These are phyloP conservation scores for Nannobrachium achirus DNA, from an alignment of 2,113 vertebrate species.

Conservation along the genomic window DNA sequence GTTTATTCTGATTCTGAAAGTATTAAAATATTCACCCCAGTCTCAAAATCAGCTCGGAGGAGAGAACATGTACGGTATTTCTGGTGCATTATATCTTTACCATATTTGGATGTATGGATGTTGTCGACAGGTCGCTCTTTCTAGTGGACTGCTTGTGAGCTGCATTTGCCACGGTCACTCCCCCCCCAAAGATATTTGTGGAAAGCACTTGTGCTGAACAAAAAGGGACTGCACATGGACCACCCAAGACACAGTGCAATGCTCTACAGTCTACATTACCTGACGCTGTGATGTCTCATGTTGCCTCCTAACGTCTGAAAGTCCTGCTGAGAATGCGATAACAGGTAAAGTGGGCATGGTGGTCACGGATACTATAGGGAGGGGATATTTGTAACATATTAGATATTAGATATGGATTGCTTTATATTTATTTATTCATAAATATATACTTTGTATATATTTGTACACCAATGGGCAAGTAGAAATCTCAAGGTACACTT, in stretches of 20 bases:
- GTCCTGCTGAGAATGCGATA: background rate
- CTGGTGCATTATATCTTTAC: slow-evolving; percentile 35
- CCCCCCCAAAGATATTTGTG: slow-evolving; percentile 45
- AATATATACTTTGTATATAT: too few species aligned
- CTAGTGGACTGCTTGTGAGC: slow-evolving; percentile 22
- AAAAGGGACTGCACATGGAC: slow-evolving; percentile 39
- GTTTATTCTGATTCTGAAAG: too few species aligned
- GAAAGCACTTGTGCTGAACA: slow-evolving; percentile 34
- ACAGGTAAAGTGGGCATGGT: background rate
- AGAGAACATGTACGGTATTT: slow-evolving; percentile 28
- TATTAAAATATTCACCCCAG: slow-evolving; percentile 17
- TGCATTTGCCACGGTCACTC: slow-evolving; percentile 50
- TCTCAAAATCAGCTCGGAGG: slow-evolving; percentile 25
- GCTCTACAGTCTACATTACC: slow-evolving; percentile 35
- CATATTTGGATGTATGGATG: slow-evolving; percentile 28
- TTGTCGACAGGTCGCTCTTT: slow-evolving; percentile 52
- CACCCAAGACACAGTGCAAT: slow-evolving; percentile 27
- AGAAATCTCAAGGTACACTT: too few species aligned
- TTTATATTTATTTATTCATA: too few species aligned
- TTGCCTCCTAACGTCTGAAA: slow-evolving; percentile 23
- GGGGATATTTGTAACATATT: too few species aligned
- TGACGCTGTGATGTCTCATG: background rate
- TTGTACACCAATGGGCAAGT: too few species aligned
- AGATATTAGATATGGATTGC: background rate
- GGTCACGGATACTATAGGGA: background rate